A percentile compares a stretch with the other conserved stretches of the same genome.
Evolutionary conservation across 2,888 invertebrate genomes (phyloP).

Genomic region (Hecatera dysodea): DNA sequence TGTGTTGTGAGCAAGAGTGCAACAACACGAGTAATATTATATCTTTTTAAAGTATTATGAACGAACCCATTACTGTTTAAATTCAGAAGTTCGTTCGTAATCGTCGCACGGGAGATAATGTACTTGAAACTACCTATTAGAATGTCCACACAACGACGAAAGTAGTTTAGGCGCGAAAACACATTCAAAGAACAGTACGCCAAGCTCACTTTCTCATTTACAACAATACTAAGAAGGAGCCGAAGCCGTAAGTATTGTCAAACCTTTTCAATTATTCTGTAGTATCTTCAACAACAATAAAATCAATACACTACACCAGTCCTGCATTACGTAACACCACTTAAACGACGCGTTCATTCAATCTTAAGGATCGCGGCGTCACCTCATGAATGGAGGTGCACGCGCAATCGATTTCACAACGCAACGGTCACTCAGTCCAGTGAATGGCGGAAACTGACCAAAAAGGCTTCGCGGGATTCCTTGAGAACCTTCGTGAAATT

Average conservation of each 20-base stretch:
- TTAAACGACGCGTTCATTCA: constrained; percentile 63
- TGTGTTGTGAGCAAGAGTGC: no score
- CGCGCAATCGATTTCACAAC: constrained; percentile 80
- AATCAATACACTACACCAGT: constrained; percentile 13
- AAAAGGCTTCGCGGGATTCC: constrained; percentile 78
- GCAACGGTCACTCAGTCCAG: constrained; percentile 72
- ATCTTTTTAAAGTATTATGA: background rate
- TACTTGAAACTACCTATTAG: background rate
- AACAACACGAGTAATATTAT: background rate
- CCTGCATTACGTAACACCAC: constrained; percentile 50
- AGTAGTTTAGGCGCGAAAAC: background rate
- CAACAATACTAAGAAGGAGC: background rate
- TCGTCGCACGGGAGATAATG: background rate
- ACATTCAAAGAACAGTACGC: background rate
- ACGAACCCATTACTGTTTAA: background rate
- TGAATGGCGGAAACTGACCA: constrained; percentile 73
- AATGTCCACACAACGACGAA: background rate
- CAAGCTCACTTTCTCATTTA: constrained; percentile 10
- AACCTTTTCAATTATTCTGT: constrained; percentile 11
- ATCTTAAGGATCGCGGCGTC: constrained; percentile 73
- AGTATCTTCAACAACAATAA: constrained; percentile 31
- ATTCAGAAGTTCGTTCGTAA: background rate
- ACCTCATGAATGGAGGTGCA: constrained; percentile 76
- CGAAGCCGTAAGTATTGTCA: no score
- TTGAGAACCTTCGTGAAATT: constrained; percentile 67